Evolutionary conservation across 2,797 vertebrate species (phyloP), one percentile per base, ranked within the genome.

Genomic region (Oreochromis mossambicus): DNA sequence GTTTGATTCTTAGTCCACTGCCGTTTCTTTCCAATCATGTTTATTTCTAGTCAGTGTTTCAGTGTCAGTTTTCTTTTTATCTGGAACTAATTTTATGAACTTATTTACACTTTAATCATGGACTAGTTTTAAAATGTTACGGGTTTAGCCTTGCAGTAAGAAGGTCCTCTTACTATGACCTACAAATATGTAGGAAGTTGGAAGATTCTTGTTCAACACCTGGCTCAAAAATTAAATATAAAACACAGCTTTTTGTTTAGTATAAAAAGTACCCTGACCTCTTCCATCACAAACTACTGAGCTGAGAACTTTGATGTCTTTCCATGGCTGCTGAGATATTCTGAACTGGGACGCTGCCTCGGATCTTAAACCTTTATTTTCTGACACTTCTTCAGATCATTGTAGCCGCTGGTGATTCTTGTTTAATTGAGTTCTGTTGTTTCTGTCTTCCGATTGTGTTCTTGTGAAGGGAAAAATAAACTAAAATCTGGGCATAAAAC

Each of bases 11-110:
- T 17, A 24, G 21, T 43, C 66, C 21, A 70, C 21, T 26, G 38
- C 3, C 0, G 0, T 70, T 14, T 61, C 5, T 34, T 36, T 66
- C 34, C 41, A 21, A 66, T 41, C 34, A 2, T 0, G 0, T 43
- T 73, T 46, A 29, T 48, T 48, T 24, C 1, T 48, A 17, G 15
- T 73, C 24, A 48, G 14, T 17, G 66, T 46, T 70, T 70, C 38
- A 24, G 12, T 43, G 38, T 70, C 36, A 43, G n/a, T 26, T 48
- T 48, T 11, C 63, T 70, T 46, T 48, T 29, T 48, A 73, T 29
- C 14, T 29, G 24, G 41, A 46, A 0, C 24, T 17, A 19, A 73
- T 46, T 73, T 17, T 73, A 46, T 11, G 4, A 61, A 70, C 41
- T 15, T 24, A 41, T 68, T 3, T 14, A 46, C 41, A 70, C 14